Evolutionary conservation across 2,888 invertebrate species (phyloP).

Genomic region (Phaedon cochleariae): DNA sequence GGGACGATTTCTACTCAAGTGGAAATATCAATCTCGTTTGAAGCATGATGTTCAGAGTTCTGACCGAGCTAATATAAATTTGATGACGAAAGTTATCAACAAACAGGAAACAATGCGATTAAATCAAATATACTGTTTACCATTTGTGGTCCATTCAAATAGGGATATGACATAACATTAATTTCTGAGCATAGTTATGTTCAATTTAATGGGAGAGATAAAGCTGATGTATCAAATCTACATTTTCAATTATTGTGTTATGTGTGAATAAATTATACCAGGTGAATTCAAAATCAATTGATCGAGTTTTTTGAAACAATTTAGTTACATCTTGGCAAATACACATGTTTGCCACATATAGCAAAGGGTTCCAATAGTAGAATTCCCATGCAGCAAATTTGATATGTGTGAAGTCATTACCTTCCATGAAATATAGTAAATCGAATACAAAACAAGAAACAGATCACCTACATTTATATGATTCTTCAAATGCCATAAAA

Average conservation of each 20-base stretch:
- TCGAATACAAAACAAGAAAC: no score
- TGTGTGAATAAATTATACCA: background rate
- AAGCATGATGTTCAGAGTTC: background rate
- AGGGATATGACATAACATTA: slow-evolving; percentile 23
- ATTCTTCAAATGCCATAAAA: no score
- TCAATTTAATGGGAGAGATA: background rate
- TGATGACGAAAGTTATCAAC: slow-evolving; percentile 25
- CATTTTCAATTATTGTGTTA: background rate
- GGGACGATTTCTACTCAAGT: no score
- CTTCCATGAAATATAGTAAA: no score
- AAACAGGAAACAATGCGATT: slow-evolving; percentile 28
- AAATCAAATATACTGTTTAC: slow-evolving; percentile 29
- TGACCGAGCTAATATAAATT: slow-evolving; percentile 26
- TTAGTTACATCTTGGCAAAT: background rate
- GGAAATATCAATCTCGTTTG: background rate
- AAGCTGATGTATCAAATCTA: background rate
- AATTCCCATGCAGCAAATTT: no score
- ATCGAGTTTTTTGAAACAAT: background rate
- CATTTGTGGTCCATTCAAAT: slow-evolving; percentile 15
- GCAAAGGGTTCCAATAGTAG: no score
- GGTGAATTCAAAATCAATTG: background rate
- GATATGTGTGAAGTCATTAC: no score
- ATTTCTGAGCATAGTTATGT: slow-evolving; percentile 21
- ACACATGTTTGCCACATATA: no score
- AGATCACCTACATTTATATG: no score